Base-by-base conservation (phyloP, 2,113 vertebrate genomes). In the Lipotes vexillifer region DNA sequence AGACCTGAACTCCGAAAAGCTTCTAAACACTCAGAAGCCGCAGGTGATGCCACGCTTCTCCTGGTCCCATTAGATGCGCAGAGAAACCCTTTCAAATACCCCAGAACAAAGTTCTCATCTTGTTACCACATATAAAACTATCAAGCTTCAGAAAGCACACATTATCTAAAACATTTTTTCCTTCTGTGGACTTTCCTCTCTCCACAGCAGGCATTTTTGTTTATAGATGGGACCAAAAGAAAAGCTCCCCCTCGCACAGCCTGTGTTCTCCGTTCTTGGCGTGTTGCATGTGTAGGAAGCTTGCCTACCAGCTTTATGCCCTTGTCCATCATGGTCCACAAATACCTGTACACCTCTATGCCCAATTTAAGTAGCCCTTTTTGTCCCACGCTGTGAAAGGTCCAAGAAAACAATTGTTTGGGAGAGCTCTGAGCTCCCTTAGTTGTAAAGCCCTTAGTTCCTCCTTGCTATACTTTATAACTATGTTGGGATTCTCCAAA, bases 401-500 rank as follows among this genome's bases (percentile, higher is more conserved):
- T 13, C 71, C 92, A 75, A 93, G 57, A 49, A 74, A 90, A 78
- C 72, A 17, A 63, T 41, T 8, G 6, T 89, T 77, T 84, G 74
- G 80, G 90, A 84, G 69, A 46, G 33, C n/a, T 49, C 81, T 33
- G 21, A 49, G 18, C 27, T 49, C 31, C 63, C 36, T 41, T 36
- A 61, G 33, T 11, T 44, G 66, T 41, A 38, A 77, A 87, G 84
- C 14, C n/a, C 52, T 90, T 18, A 57, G 41, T 21, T n/a, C 49
- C 69, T 88, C 59, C 65, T 82, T 18, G 63, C 71, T 46, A 55
- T 0, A 6, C 38, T 84, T 94, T 29, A 33, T 27, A 52, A 63
- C 49, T 29, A 27, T 38, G 41, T 29, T 83, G 68, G 93, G 81
- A 78, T 78, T 80, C 90, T 97, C 72, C 68, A 87, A 74, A 84